A percentile compares a stretch with the other conserved stretches of the same genome.
Evolutionary conservation across 2,888 invertebrate genomes (phyloP).

Genomic region (Volucella bombylans): DNA sequence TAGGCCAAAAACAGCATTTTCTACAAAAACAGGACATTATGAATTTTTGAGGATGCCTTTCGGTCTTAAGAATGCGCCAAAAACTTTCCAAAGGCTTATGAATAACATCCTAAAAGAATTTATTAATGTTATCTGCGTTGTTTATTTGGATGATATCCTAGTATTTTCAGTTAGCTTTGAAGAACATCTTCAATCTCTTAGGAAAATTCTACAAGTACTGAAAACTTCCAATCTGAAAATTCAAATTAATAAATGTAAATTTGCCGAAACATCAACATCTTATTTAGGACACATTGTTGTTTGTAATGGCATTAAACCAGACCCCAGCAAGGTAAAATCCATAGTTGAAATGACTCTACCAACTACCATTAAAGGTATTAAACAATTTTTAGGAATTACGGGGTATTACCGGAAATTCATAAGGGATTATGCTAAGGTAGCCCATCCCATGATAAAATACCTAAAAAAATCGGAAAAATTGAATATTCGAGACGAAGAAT

Average conservation of each 20-base stretch:
- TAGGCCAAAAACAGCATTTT: background rate
- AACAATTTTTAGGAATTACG: too few species aligned
- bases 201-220: too few species aligned
- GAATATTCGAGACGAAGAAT: too few species aligned
- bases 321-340: background rate
- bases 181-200: too few species aligned
- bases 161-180: background rate
- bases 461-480: too few species aligned
- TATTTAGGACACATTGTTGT: slow-evolving; percentile 15
- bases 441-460: too few species aligned
- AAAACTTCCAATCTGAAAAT: slow-evolving; percentile 9
- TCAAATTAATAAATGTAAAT: slow-evolving; percentile 8
- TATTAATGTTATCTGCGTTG: too few species aligned
- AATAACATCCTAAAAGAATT: too few species aligned
- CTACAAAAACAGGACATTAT: background rate
- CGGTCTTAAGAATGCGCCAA: too few species aligned
- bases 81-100: too few species aligned
- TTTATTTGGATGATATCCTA: background rate
- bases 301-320: background rate
- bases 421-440: too few species aligned
- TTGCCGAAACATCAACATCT: slow-evolving; percentile 4
- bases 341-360: background rate
- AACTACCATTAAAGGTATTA: background rate
- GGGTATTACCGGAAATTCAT: too few species aligned
- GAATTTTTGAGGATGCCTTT: slow-evolving; percentile 8